phyloP scores from a whole-genome alignment of 2,888 invertebrate genomes.

The Drosophila dives region DNA sequence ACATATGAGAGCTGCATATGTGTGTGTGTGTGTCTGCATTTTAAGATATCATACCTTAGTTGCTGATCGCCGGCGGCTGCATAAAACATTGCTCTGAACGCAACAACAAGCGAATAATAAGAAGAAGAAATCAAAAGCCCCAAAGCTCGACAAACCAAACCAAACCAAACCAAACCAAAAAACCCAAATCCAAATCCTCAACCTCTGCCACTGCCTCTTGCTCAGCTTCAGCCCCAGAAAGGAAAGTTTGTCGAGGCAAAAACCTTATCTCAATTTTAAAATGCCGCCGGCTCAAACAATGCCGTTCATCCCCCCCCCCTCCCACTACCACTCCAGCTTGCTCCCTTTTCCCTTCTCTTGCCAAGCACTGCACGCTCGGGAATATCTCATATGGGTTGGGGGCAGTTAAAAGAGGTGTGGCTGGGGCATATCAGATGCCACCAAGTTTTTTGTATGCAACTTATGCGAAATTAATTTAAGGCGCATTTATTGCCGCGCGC shows the following conservation, averaged over 20 bases:
- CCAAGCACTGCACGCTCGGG: neutral
- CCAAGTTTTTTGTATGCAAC: constrained; percentile 36
- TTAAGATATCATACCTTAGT: constrained; percentile 80
- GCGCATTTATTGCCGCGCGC: constrained; percentile 35
- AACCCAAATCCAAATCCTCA: constrained; percentile 42
- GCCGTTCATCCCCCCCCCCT: constrained; percentile 9
- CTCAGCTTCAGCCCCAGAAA: constrained; percentile 41
- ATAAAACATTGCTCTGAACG: constrained; percentile 67
- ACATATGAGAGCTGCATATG: constrained; percentile 3
- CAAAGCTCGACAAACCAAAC: constrained; percentile 24
- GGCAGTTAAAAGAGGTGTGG: neutral
- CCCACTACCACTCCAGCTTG: neutral
- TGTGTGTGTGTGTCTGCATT: constrained; percentile 66
- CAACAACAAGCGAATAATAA: constrained; percentile 31
- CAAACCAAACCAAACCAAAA: constrained; percentile 24
- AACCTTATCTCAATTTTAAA: constrained; percentile 85
- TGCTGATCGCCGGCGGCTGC: constrained; percentile 66
- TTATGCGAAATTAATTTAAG: constrained; percentile 27
- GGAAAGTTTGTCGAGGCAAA: constrained; percentile 83
- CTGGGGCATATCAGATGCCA: constrained; percentile 9
- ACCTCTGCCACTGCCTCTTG: constrained; percentile 33
- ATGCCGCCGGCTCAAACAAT: constrained; percentile 38
- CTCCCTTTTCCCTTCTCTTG: neutral
- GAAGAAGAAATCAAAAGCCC: constrained; percentile 43
- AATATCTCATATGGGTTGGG: neutral